A percentile compares a stretch with the other conserved stretches of the same genome.
These are phyloP conservation scores for Daboia siamensis DNA, from an alignment of 2,113 vertebrate genomes.

Conservation along the genomic window DNA sequence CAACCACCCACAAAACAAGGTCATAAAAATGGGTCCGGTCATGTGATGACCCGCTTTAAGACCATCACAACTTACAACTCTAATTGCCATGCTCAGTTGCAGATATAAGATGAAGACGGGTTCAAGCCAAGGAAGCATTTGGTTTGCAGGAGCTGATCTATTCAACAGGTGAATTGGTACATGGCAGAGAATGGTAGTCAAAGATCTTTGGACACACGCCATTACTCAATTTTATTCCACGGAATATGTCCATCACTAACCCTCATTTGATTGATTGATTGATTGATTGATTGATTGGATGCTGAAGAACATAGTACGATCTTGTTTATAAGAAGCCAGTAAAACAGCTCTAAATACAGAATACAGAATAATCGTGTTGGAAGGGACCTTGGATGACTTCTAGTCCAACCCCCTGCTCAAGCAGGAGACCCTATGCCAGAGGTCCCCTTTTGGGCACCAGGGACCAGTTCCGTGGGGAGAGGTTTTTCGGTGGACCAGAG, in stretches of 20 bases:
- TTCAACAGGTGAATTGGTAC: neutral
- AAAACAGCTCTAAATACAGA: neutral
- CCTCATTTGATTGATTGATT: neutral
- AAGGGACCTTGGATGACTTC: neutral
- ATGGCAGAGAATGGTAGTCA: neutral
- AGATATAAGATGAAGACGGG: neutral
- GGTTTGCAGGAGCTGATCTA: neutral
- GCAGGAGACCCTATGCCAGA: too few species aligned
- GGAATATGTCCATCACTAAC: neutral
- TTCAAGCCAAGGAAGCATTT: neutral
- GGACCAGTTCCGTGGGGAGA: too few species aligned
- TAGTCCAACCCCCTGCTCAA: neutral
- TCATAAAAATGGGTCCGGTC: neutral
- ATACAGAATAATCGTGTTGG: neutral
- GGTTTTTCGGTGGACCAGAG: too few species aligned
- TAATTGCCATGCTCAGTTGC: neutral
- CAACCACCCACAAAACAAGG: neutral
- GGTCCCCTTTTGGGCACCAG: too few species aligned
- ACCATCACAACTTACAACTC: neutral
- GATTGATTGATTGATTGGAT: neutral
- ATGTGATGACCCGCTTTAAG: neutral
- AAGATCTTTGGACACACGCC: neutral
- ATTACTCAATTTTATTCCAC: neutral
- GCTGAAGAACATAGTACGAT: neutral
- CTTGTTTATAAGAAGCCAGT: neutral